A percentile compares a stretch with the other conserved stretches of the same genome.
phyloP scores from a whole-genome alignment of 2,797 vertebrate species.

The Carduelis carduelis region DNA sequence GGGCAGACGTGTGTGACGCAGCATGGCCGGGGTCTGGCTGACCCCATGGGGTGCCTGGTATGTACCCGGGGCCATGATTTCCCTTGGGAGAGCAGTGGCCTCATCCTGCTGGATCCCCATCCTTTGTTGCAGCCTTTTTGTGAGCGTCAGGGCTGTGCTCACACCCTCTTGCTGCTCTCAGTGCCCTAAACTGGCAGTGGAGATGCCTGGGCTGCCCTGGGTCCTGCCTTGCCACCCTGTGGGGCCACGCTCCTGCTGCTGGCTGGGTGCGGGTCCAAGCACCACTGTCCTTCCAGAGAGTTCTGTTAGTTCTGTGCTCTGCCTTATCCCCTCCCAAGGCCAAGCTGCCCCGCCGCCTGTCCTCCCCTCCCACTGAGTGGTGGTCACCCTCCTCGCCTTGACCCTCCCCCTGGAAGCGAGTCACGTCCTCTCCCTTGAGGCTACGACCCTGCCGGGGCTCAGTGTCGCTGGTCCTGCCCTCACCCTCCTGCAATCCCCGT shows the following conservation, averaged over 20 bases:
- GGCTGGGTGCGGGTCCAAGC: not conserved
- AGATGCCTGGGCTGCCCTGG: not conserved
- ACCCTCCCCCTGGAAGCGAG: not conserved
- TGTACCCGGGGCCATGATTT: not conserved
- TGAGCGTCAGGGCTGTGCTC: not conserved
- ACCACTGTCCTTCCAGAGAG: not conserved
- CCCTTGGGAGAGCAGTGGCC: not conserved
- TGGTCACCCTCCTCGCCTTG: not conserved
- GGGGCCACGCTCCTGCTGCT: accelerated
- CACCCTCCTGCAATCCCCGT: not conserved
- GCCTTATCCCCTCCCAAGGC: not conserved
- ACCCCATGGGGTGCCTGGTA: not conserved
- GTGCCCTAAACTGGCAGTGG: not conserved
- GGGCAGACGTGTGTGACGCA: not conserved
- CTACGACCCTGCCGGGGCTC: accelerated
- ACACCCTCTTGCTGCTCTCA: not conserved
- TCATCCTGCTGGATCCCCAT: not conserved
- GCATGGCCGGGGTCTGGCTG: not conserved
- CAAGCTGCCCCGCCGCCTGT: accelerated
- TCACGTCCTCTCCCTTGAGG: not conserved
- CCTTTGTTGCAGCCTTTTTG: not conserved
- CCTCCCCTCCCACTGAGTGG: not conserved
- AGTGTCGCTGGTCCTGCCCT: accelerated
- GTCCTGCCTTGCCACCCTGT: accelerated
- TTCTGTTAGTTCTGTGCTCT: not conserved